phyloP scores from a whole-genome alignment of 2,888 invertebrate genomes.

The Scaptomyza reducta region DNA sequence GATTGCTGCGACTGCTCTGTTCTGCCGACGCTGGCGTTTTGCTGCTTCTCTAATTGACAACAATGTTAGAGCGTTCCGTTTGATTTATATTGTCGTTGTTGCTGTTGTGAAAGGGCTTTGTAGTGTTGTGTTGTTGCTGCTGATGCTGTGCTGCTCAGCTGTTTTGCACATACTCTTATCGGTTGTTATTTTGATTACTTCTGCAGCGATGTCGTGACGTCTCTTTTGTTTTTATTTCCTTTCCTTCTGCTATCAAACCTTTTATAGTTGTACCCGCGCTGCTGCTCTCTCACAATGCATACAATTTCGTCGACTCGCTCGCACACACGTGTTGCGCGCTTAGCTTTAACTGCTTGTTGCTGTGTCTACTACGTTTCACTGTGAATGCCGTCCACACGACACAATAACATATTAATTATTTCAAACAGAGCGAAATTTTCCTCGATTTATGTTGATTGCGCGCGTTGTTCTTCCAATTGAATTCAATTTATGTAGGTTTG shows the following conservation, averaged over 20 bases:
- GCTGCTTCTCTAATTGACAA: conserved; percentile 67
- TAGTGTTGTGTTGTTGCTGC: conserved; percentile 18
- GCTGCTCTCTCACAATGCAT: conserved; percentile 5
- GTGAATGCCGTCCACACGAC: conserved; percentile 53
- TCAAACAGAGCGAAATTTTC: conserved; percentile 59
- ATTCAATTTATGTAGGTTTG: conserved; percentile 49
- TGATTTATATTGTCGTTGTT: conserved; percentile 22
- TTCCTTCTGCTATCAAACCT: conserved; percentile 17
- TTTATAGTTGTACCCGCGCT: conserved; percentile 38
- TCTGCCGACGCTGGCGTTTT: conserved; percentile 29
- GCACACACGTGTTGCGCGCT: conserved; percentile 60
- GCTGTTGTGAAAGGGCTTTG: conserved; percentile 27
- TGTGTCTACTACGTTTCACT: conserved; percentile 45
- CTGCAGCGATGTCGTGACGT: conserved; percentile 12
- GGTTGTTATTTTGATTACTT: conserved; percentile 44
- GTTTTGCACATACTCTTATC: conserved; percentile 69
- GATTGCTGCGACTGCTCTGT: conserved; percentile 26
- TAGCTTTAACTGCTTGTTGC: conserved; percentile 29
- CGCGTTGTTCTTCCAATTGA: conserved; percentile 60
- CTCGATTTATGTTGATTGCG: conserved; percentile 66
- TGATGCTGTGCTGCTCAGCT: conserved; percentile 57
- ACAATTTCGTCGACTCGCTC: conserved; percentile 43
- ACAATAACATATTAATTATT: conserved; percentile 75
- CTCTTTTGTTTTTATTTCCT: conserved; percentile 45
- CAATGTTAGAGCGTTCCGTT: conserved; percentile 41